Conservation (phyloP, 2,888 invertebrate species). For the Lottia scabra region DNA sequence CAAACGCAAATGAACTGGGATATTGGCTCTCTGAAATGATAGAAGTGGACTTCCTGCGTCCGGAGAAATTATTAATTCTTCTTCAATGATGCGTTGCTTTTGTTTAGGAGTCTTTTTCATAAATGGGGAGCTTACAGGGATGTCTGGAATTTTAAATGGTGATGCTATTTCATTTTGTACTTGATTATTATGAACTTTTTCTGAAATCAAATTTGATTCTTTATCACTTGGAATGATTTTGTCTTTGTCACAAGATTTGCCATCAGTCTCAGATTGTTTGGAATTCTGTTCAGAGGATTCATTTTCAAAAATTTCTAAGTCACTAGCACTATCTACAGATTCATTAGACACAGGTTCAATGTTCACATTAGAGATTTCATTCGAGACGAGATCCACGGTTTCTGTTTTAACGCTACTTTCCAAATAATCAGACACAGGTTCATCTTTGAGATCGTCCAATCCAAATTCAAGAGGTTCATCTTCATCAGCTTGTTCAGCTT, state of each 20-base stretch:
- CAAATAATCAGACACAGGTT: neutral
- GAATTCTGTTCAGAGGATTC: too few species aligned
- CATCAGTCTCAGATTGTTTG: too few species aligned
- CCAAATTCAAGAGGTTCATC: neutral
- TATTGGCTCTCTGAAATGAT: conserved; percentile 20
- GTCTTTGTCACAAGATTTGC: too few species aligned
- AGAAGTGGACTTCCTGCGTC: conserved; percentile 45
- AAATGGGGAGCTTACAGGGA: neutral
- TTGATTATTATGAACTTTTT: too few species aligned
- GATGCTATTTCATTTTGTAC: neutral
- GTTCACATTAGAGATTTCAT: too few species aligned
- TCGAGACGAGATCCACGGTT: too few species aligned
- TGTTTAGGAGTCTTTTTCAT: conserved; percentile 9
- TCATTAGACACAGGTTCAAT: too few species aligned
- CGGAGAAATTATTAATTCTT: conserved; percentile 48
- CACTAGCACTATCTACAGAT: too few species aligned
- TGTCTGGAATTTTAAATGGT: neutral
- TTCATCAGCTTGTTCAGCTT: neutral
- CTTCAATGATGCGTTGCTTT: conserved; percentile 28
- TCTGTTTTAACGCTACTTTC: neutral
- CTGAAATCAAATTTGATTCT: too few species aligned
- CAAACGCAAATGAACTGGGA: neutral
- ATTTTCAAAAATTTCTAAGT: too few species aligned
- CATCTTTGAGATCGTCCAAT: conserved; percentile 8
- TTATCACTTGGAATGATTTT: too few species aligned